These are phyloP conservation scores for Melanophora roralis DNA, from an alignment of 2,888 invertebrate genomes.

Conservation along the genomic window DNA sequence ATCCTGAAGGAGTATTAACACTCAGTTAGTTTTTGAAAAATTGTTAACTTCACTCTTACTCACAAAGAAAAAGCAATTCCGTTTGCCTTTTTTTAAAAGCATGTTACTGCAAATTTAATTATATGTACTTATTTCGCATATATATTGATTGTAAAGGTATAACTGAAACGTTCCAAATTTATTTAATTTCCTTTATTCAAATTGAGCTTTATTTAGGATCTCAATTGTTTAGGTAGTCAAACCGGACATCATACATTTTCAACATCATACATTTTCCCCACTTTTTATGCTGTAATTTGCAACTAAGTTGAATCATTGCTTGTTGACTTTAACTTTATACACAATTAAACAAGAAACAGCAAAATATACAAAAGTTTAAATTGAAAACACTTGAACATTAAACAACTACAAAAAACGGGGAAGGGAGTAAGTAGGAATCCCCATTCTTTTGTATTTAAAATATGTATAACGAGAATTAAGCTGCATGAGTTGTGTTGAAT, in stretches of 20 bases:
- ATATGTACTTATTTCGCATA: too few relatives aligned
- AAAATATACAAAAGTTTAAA: constrained; percentile 29
- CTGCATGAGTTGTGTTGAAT: constrained; percentile 43
- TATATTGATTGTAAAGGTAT: too few relatives aligned
- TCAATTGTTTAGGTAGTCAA: background rate
- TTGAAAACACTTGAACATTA: constrained; percentile 22
- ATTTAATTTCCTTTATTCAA: background rate
- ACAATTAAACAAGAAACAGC: constrained; percentile 30
- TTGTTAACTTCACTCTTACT: too few relatives aligned
- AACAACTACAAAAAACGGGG: background rate
- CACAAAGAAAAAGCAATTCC: too few relatives aligned
- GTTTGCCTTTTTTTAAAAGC: too few relatives aligned
- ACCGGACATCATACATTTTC: constrained; percentile 9
- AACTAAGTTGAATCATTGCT: constrained; percentile 35
- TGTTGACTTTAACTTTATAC: constrained; percentile 37
- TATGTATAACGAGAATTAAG: constrained; percentile 23
- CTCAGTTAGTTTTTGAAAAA: too few relatives aligned
- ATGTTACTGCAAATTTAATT: too few relatives aligned
- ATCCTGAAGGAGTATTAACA: too few relatives aligned
- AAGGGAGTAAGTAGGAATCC: background rate
- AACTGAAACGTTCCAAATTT: too few relatives aligned
- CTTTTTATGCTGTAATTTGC: constrained; percentile 3
- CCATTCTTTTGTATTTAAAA: constrained; percentile 2
- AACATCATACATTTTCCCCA: constrained; percentile 1
- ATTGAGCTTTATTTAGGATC: background rate